Conservation (phyloP, 2,888 invertebrate species). For the Parapristionchus giblindavisi region DNA sequence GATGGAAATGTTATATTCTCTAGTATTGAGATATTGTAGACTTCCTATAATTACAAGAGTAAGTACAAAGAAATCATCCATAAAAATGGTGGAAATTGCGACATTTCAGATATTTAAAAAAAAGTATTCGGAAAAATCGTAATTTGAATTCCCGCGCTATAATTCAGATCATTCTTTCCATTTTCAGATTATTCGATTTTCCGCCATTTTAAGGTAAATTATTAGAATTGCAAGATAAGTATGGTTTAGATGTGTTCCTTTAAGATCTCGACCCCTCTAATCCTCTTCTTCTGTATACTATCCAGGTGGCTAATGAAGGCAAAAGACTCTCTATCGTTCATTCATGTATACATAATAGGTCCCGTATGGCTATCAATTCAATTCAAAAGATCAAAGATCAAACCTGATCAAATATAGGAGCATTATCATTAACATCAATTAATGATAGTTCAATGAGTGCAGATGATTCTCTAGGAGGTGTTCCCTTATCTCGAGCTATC, state of each 20-base stretch:
- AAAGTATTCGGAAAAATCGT: background rate
- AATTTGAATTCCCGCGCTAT: no score
- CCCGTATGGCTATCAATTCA: slow-evolving; percentile 32
- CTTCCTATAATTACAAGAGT: slow-evolving; percentile 41
- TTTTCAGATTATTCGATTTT: background rate
- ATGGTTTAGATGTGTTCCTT: no score
- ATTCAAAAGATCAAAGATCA: slow-evolving; percentile 75
- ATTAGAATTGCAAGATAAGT: no score
- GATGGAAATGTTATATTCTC: slow-evolving; percentile 89
- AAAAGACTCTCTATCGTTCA: slow-evolving; percentile 25
- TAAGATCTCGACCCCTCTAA: background rate
- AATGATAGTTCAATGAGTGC: slow-evolving; percentile 64
- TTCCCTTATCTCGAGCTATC: slow-evolving; percentile 62
- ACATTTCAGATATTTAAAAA: no score
- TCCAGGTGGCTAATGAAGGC: slow-evolving; percentile 36
- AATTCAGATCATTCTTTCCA: no score
- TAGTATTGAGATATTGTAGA: slow-evolving; percentile 72
- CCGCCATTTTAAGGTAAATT: background rate
- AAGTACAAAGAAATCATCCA: no score
- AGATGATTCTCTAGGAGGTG: slow-evolving; percentile 52
- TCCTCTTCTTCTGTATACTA: slow-evolving; percentile 9
- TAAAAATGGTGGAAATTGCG: slow-evolving; percentile 6
- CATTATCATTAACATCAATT: slow-evolving; percentile 68
- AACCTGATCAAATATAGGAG: slow-evolving; percentile 72
- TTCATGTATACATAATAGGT: background rate